Evolutionary conservation across 2,113 vertebrate genomes (phyloP).

Genomic region (Oenanthe oenanthe): DNA sequence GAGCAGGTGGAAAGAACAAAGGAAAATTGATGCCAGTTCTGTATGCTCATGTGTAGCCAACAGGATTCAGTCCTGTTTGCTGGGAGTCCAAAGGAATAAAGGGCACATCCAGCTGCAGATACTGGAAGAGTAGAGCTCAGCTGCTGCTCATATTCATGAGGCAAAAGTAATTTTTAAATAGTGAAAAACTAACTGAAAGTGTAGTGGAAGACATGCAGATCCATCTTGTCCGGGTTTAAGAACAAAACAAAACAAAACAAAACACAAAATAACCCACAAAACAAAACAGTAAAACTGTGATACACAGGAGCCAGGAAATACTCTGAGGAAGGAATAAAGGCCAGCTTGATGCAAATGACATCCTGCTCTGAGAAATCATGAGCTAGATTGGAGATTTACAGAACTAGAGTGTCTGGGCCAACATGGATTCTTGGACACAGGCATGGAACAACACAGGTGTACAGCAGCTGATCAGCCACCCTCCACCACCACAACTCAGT

Average conservation of each 20-base stretch:
- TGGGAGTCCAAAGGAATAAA: neutral
- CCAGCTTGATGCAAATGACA: neutral
- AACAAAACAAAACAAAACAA: neutral
- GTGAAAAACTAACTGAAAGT: neutral
- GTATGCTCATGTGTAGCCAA: rapidly evolving
- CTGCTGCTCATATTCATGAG: neutral
- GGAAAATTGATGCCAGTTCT: neutral
- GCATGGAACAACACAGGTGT: neutral
- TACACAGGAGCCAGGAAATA: neutral
- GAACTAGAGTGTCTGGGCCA: neutral
- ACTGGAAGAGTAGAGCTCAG: neutral
- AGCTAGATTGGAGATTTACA: neutral
- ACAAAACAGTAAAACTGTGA: neutral
- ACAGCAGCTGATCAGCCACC: neutral
- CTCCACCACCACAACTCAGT: neutral
- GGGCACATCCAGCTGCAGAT: neutral
- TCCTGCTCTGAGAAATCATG: neutral
- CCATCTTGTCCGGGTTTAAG: neutral
- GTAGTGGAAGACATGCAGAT: neutral
- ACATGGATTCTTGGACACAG: neutral
- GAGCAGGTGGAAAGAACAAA: neutral
- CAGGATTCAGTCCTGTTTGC: neutral
- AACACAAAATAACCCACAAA: neutral
- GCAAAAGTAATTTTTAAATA: neutral
- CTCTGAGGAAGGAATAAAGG: neutral